Conservation (phyloP, 2,797 vertebrate genomes). For the Cuniculus paca region DNA sequence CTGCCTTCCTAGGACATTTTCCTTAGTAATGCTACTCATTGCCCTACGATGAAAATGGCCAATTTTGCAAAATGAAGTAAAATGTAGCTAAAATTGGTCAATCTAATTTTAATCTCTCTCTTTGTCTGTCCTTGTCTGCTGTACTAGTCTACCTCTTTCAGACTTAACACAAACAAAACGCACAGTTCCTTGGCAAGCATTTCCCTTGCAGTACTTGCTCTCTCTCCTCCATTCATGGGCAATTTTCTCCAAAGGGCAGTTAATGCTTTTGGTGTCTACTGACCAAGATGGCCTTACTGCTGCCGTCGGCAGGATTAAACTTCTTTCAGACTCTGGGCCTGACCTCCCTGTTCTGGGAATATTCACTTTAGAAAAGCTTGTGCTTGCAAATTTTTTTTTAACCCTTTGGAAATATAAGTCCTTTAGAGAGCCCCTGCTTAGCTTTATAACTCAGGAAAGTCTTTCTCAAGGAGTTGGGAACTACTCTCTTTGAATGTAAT, state of each 20-base stretch:
- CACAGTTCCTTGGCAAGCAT: background rate
- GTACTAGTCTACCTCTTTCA: background rate
- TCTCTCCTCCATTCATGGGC: background rate
- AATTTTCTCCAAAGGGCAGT: background rate
- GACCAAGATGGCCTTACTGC: background rate
- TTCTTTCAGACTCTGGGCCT: background rate
- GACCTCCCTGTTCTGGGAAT: background rate
- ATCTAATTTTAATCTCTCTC: background rate
- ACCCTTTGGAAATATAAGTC: background rate
- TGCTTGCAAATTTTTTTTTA: background rate
- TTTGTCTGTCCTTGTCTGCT: background rate
- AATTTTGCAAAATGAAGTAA: background rate
- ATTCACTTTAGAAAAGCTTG: background rate
- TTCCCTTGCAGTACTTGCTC: background rate
- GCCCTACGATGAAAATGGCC: background rate
- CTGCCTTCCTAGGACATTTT: background rate
- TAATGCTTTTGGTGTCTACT: background rate
- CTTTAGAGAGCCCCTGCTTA: background rate
- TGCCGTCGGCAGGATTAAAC: background rate
- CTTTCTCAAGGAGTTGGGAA: background rate
- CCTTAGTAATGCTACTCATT: background rate
- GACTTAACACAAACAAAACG: background rate
- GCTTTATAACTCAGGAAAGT: background rate
- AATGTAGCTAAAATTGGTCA: background rate
- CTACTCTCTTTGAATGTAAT: background rate